Evolutionary conservation across 2,113 vertebrate species (phyloP).

Genomic region (Pseudorasbora parva): DNA sequence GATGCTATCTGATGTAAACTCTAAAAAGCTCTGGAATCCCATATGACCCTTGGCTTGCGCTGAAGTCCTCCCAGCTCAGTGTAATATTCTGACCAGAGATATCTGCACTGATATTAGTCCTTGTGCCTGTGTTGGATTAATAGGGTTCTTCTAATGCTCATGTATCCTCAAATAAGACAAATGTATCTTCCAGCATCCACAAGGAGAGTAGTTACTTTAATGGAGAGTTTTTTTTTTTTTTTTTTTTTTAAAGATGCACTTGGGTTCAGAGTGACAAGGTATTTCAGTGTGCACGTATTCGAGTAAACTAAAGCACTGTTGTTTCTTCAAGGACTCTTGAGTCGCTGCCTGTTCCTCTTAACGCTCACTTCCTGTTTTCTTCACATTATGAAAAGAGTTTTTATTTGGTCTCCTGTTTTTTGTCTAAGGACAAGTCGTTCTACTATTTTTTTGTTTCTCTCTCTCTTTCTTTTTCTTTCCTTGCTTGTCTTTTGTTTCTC

Average conservation of each 20-base stretch:
- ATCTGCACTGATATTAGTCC: constrained; percentile 3
- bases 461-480: background rate
- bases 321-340: constrained; percentile 36
- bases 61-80: background rate
- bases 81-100: constrained; percentile 29
- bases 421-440: background rate
- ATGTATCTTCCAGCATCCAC: background rate
- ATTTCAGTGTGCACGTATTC: background rate
- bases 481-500: background rate
- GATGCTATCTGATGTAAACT: background rate
- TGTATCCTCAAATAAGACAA: constrained; percentile 10
- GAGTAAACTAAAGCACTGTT: background rate
- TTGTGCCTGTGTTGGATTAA: constrained; percentile 32
- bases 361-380: constrained; percentile 9
- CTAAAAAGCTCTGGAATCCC: constrained; percentile 21
- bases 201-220: background rate
- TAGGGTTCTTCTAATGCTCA: constrained; percentile 18
- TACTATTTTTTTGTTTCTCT: background rate
- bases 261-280: constrained; percentile 39
- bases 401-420: constrained; percentile 15
- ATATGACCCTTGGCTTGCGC: constrained; percentile 7
- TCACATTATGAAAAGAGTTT: constrained; percentile 4
- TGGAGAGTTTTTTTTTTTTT: constrained; percentile 21
- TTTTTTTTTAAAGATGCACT: constrained; percentile 6
- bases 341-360: background rate